A percentile compares a stretch with the other conserved stretches of the same genome.
These are phyloP conservation scores for Metalampra italica DNA, from an alignment of 2,888 invertebrate genomes.

Conservation along the genomic window DNA sequence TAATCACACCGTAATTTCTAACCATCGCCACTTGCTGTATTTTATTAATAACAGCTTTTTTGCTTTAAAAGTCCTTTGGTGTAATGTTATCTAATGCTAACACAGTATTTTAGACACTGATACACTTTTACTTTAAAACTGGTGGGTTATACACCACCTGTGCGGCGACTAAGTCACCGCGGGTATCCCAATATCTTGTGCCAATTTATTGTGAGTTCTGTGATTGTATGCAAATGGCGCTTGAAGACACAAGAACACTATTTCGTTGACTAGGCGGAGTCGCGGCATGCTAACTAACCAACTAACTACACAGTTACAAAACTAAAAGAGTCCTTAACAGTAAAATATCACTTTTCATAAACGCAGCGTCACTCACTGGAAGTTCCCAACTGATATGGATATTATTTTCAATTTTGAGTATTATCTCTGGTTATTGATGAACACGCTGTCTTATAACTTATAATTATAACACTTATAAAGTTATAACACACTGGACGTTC, in stretches of 20 bases:
- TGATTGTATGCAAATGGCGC: neutral
- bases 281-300: constrained; percentile 33
- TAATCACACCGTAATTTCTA: too few species aligned
- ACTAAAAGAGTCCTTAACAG: constrained; percentile 22
- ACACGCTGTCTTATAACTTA: constrained; percentile 50
- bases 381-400: constrained; percentile 31
- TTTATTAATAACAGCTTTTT: too few species aligned
- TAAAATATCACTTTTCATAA: constrained; percentile 68
- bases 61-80: too few species aligned
- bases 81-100: too few species aligned
- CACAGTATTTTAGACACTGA: too few species aligned
- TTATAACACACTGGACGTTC: constrained; percentile 22
- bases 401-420: constrained; percentile 53
- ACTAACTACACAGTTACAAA: constrained; percentile 25
- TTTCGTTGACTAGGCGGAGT: constrained; percentile 72
- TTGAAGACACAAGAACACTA: constrained; percentile 30
- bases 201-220: too few species aligned
- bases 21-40: too few species aligned
- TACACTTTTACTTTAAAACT: too few species aligned
- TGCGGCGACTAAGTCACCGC: too few species aligned
- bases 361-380: constrained; percentile 57
- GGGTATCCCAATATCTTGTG: too few species aligned
- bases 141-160: too few species aligned
- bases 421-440: constrained; percentile 47
- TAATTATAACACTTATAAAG: too few species aligned